phyloP scores from a whole-genome alignment of 2,113 vertebrate species.

The Arvicanthis niloticus region DNA sequence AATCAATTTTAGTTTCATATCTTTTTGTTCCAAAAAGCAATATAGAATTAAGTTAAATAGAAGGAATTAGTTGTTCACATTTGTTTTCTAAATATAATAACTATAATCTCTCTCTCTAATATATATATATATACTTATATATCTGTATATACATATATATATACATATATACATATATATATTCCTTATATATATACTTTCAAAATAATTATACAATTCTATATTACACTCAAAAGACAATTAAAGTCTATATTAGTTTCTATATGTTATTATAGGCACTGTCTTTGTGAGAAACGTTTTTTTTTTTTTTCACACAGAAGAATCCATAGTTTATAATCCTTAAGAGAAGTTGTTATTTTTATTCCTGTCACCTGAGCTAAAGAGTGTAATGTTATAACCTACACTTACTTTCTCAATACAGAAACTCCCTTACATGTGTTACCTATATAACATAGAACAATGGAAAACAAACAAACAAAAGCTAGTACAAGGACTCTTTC shows the following conservation, averaged over 20 bases:
- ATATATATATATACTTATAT: too few relatives aligned
- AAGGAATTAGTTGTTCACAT: neutral
- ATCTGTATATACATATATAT: too few relatives aligned
- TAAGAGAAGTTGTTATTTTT: neutral
- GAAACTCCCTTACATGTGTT: neutral
- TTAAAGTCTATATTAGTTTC: neutral
- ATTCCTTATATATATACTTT: neutral
- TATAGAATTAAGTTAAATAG: neutral
- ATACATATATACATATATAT: too few relatives aligned
- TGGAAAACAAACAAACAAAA: neutral
- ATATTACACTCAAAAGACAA: constrained; percentile 13
- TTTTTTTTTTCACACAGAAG: neutral
- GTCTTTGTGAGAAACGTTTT: neutral
- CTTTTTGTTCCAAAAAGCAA: constrained; percentile 7
- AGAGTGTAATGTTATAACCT: neutral
- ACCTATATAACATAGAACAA: neutral
- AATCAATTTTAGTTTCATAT: constrained; percentile 9
- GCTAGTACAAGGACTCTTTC: neutral
- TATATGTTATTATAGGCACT: neutral
- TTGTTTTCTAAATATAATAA: neutral
- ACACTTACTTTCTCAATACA: neutral
- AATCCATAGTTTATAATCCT: neutral
- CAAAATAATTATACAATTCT: neutral
- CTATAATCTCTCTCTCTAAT: too few relatives aligned
- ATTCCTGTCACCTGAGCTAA: neutral